Conservation (phyloP, 1,140 invertebrate species). For the Drosophila persimilis region DNA sequence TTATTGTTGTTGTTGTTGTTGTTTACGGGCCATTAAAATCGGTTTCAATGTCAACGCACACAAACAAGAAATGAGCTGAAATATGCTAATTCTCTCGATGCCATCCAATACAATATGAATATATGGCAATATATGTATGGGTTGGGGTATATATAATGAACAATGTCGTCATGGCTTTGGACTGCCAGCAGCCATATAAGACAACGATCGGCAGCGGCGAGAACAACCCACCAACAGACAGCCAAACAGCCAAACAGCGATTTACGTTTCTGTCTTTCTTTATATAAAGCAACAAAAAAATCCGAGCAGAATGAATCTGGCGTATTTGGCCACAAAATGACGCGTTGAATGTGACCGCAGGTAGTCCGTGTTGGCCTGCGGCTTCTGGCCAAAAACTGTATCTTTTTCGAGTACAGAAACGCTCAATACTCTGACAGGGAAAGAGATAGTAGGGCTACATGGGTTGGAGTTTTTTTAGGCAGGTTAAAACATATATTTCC, state of each 20-base stretch:
- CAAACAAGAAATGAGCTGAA: slow-evolving; percentile 40
- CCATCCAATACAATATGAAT: slow-evolving; percentile 46
- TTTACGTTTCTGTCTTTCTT: slow-evolving; percentile 24
- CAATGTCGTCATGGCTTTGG: slow-evolving; percentile 65
- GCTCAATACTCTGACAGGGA: neutral
- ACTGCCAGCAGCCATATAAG: slow-evolving; percentile 42
- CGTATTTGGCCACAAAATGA: slow-evolving; percentile 45
- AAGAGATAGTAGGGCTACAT: too few species aligned
- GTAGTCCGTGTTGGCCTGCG: slow-evolving; percentile 42
- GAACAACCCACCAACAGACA: slow-evolving; percentile 37
- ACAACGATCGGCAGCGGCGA: slow-evolving; percentile 15
- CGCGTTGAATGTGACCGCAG: slow-evolving; percentile 50
- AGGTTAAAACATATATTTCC: too few species aligned
- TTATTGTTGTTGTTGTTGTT: slow-evolving; percentile 39
- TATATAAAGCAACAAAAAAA: slow-evolving; percentile 17
- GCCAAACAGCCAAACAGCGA: slow-evolving; percentile 22
- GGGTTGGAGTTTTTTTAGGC: too few species aligned
- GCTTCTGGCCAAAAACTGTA: slow-evolving; percentile 12
- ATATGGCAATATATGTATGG: slow-evolving; percentile 36
- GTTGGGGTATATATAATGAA: too few species aligned
- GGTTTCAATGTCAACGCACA: slow-evolving; percentile 70
- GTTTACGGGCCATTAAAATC: slow-evolving; percentile 74
- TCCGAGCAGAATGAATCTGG: slow-evolving; percentile 37
- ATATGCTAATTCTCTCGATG: slow-evolving; percentile 69
- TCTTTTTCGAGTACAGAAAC: slow-evolving; percentile 1